Percentiles rank a stretch among this genome's conserved stretches.
Conservation (phyloP, 2,797 vertebrate species). For the Tragopan temminckii region DNA sequence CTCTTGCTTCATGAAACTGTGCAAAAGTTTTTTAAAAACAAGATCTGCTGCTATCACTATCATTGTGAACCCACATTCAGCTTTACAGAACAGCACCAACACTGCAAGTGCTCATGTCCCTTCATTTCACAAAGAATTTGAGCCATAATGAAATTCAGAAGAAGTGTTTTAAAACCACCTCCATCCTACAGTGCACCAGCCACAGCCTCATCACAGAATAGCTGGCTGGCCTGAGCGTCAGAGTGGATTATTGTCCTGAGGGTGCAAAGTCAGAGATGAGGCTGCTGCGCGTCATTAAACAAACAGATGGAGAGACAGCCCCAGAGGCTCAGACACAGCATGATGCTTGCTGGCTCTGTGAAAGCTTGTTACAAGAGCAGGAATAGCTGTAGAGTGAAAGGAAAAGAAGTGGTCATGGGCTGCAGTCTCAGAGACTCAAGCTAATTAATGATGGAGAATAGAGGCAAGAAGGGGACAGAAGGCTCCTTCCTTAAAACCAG, state of each 20-base stretch:
- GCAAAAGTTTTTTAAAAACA: background rate
- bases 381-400: conserved; percentile 11
- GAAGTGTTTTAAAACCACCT: conserved; percentile 4
- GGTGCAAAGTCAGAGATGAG: conserved; percentile 31
- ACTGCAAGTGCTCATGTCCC: background rate
- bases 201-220: background rate
- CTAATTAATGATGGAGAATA: background rate
- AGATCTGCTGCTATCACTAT: background rate
- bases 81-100: background rate
- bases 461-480: background rate
- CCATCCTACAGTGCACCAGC: background rate
- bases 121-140: background rate
- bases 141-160: background rate
- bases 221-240: conserved; percentile 44
- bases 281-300: conserved; percentile 56
- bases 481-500: background rate
- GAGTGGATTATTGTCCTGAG: conserved; percentile 50
- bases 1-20: background rate
- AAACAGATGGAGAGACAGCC: conserved; percentile 66
- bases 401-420: background rate
- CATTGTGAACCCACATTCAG: background rate
- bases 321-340: background rate
- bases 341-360: conserved; percentile 21
- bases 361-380: background rate
- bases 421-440: background rate